Conservation (phyloP, 2,797 vertebrate species). For the Smutsia temminckii region DNA sequence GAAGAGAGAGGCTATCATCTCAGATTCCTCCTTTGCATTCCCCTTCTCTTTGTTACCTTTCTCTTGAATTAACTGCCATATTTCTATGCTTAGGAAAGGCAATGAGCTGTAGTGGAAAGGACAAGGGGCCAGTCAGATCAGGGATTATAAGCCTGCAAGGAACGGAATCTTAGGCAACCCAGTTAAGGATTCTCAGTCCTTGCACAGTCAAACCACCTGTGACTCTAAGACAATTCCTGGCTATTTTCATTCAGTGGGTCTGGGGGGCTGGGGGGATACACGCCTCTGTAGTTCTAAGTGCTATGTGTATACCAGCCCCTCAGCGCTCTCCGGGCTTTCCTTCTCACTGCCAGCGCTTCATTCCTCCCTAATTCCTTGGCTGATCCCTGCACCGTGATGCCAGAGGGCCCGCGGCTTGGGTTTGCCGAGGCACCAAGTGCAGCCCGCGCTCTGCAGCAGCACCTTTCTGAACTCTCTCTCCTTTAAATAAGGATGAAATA, state of each 20-base stretch:
- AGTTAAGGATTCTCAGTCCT: background rate
- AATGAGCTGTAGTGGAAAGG: background rate
- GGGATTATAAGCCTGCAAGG: background rate
- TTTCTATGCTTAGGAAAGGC: background rate
- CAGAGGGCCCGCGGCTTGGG: background rate
- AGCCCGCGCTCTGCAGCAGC: background rate
- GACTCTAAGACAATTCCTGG: background rate
- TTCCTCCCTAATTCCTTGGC: background rate
- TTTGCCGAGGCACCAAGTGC: background rate
- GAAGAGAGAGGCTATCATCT: background rate
- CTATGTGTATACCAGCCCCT: background rate
- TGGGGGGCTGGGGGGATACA: background rate
- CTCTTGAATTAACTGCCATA: background rate
- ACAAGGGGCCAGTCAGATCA: background rate
- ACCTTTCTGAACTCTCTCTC: background rate
- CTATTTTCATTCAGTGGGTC: background rate
- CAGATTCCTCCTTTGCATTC: background rate
- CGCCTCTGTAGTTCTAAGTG: background rate
- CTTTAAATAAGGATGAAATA: background rate
- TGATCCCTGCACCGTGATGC: no score
- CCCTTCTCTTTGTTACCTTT: background rate
- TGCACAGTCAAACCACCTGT: background rate
- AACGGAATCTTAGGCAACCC: background rate
- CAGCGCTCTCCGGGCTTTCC: background rate
- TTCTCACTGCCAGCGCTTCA: background rate